These are phyloP conservation scores for Chlamydotis undulata DNA, from an alignment of 2,113 vertebrate genomes.

Conservation along the genomic window DNA sequence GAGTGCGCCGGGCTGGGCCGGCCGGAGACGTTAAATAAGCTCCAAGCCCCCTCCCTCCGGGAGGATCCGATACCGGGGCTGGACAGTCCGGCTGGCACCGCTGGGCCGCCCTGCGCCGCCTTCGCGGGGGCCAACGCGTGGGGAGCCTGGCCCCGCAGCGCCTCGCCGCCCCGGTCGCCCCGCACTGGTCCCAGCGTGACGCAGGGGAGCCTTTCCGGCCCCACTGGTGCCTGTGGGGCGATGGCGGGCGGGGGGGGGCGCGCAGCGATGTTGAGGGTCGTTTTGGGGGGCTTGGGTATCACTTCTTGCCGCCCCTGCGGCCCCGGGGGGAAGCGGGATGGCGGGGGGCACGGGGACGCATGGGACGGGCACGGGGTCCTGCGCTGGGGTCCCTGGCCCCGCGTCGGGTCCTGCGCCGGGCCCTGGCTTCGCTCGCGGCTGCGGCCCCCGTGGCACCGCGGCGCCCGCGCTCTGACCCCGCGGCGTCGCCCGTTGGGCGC, in stretches of 20 bases:
- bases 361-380: accelerated
- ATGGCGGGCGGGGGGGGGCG: neutral
- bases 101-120: neutral
- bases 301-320: neutral
- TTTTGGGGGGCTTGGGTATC: neutral
- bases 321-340: accelerated
- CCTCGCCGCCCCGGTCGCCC: neutral
- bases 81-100: slow-evolving; percentile 14
- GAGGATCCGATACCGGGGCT: slow-evolving; percentile 50
- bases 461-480: neutral
- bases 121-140: neutral
- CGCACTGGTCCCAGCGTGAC: accelerated
- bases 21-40: slow-evolving; percentile 43
- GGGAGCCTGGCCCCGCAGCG: neutral
- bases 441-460: neutral
- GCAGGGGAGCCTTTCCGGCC: neutral
- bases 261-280: neutral
- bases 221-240: accelerated
- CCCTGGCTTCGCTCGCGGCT: accelerated
- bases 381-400: neutral
- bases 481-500: neutral
- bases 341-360: accelerated
- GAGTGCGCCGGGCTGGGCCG: neutral
- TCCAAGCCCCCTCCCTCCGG: slow-evolving; percentile 46
- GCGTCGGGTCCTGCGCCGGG: accelerated